A percentile compares a stretch with the other conserved stretches of the same genome.
Conservation (phyloP, 2,888 invertebrate species). For the Callyntrura guangdongensis region DNA sequence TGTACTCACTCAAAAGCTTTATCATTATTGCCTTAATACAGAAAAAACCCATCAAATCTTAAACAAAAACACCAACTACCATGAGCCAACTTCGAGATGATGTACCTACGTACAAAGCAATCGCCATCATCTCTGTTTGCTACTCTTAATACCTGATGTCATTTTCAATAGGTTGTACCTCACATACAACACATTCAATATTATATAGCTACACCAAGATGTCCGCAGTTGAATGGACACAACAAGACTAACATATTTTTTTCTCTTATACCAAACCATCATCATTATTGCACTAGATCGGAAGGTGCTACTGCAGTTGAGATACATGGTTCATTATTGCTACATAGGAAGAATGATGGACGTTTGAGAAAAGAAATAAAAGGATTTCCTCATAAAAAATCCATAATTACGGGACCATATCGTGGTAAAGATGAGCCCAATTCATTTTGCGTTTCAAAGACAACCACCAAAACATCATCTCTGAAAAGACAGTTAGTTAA, state of each 20-base stretch:
- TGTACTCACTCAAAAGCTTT: background rate
- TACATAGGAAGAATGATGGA: conserved; percentile 34
- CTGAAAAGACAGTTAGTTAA: conserved; percentile 62
- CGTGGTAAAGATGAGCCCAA: conserved; percentile 59
- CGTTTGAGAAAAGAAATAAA: conserved; percentile 43
- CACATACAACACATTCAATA: background rate
- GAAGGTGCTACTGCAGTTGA: conserved; percentile 3
- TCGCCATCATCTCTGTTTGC: background rate
- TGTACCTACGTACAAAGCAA: background rate
- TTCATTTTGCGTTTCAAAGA: conserved; percentile 55
- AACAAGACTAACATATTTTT: background rate
- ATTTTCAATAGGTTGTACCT: background rate
- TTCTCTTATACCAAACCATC: conserved; percentile 8
- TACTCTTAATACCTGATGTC: background rate
- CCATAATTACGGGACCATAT: conserved; percentile 61
- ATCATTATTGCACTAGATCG: conserved; percentile 9
- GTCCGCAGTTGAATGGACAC: background rate
- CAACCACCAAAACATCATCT: conserved; percentile 2
- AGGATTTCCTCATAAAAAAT: conserved; percentile 65
- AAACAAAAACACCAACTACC: background rate
- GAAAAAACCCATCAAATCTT: background rate
- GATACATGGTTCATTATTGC: conserved; percentile 40
- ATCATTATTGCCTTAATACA: background rate
- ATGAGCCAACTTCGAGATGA: background rate
- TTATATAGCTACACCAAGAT: background rate